A percentile compares a stretch with the other conserved stretches of the same genome.
Conservation (phyloP, 2,113 vertebrate genomes). For the Corvus hawaiiensis region DNA sequence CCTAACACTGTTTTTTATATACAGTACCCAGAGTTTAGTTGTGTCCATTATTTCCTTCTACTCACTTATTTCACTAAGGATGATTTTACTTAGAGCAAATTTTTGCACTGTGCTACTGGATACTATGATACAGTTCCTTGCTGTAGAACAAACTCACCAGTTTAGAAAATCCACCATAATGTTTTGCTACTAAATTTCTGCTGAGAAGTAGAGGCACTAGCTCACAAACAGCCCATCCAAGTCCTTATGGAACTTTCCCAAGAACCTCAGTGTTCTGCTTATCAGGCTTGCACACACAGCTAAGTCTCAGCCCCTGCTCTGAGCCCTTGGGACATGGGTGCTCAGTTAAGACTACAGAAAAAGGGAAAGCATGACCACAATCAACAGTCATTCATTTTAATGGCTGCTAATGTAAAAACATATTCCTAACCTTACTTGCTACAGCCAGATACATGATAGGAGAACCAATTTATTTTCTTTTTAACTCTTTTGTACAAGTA, state of each 20-base stretch:
- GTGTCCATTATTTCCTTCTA: not conserved
- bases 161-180: not conserved
- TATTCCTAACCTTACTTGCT: not conserved
- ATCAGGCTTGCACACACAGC: not conserved
- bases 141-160: not conserved
- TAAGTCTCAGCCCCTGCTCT: not conserved
- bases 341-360: not conserved
- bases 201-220: not conserved
- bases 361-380: not conserved
- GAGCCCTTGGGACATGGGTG: not conserved
- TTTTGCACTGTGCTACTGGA: not conserved
- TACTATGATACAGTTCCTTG: not conserved
- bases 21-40: not conserved
- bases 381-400: not conserved
- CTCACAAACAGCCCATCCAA: not conserved
- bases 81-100: not conserved
- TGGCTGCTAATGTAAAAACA: not conserved
- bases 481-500: not conserved
- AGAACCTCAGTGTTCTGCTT: not conserved
- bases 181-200: not conserved
- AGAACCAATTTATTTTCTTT: not conserved
- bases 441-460: not conserved
- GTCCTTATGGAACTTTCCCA: not conserved
- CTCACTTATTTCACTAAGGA: not conserved
- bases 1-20: not conserved